Base-by-base conservation (phyloP, 2,888 invertebrate genomes). In the Sicus ferrugineus region DNA sequence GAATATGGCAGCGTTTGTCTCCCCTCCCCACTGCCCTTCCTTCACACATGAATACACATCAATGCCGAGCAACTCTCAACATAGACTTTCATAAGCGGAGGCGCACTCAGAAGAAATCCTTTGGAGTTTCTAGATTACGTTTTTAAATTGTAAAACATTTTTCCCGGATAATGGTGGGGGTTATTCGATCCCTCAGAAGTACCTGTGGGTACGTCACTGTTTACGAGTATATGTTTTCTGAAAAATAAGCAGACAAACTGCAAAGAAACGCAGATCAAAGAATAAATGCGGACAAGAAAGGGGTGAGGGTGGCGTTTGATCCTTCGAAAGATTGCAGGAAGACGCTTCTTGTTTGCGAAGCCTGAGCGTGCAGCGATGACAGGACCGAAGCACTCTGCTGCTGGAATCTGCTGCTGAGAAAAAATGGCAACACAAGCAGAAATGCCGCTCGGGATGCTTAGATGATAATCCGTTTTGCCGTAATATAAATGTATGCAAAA, bases 391-490 rank as follows among this genome's bases (percentile, higher is more conserved):
- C 50, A 52, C 21, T 11, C 21, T 1, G 28, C 54, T 2, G 9
- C 26, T 14, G 28, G 3, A 54, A 28, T 52, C 23, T 52, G 59
- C 26, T 46, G 19, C 54, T 28, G 16, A 54, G 73, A 75, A 76
- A 77, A 78, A 79, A 79, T 76, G 75, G 78, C 77, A 76, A 73
- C 75, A 75, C 77, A 76, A 76, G 80, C 80, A 77, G 73, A 79
- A 80, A 81, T 79, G 75, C 75, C 79, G 77, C 73, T 74, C 76
- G 75, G 75, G 75, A 75, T 75, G 75, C 76, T 75, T 77, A 74
- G 76, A 75, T 76, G 79, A 81, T 82, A 79, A 81, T 81, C 81
- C 79, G 78, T 80, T 81, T 81, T 77, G 77, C 77, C 78, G 78
- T 79, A 78, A 78, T 78, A 80, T 80, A 72, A 9, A 23, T 62